Evolutionary conservation across 2,797 vertebrate genomes (phyloP).

Genomic region (Pseudotriccus pelzelni): DNA sequence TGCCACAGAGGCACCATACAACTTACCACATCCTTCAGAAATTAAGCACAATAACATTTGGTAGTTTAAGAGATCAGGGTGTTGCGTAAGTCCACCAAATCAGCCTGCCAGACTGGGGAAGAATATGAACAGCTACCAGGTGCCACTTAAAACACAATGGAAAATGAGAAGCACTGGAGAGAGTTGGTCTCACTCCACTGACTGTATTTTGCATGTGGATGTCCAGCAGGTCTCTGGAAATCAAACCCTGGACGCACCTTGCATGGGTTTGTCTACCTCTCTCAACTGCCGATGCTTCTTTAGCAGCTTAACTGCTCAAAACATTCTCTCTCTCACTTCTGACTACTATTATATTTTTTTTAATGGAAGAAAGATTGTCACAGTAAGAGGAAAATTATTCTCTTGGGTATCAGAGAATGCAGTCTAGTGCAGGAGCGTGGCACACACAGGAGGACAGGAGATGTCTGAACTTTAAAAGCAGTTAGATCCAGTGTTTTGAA

Average conservation of each 20-base stretch:
- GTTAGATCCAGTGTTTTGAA: background rate
- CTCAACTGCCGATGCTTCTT: background rate
- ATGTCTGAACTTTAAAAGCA: background rate
- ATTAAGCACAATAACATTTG: background rate
- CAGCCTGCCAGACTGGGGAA: background rate
- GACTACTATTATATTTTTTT: background rate
- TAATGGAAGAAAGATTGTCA: background rate
- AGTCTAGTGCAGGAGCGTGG: background rate
- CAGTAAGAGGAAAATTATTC: background rate
- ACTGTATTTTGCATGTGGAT: rapidly evolving
- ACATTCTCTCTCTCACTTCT: background rate
- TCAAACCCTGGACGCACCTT: background rate
- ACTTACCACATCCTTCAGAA: background rate
- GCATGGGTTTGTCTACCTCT: background rate
- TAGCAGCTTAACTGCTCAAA: background rate
- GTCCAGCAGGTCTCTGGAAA: background rate
- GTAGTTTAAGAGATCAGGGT: background rate
- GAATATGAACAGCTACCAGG: rapidly evolving
- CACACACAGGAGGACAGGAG: background rate
- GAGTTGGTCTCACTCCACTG: background rate
- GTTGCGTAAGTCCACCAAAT: background rate
- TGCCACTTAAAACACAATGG: background rate
- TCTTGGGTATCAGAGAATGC: background rate
- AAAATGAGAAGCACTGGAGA: background rate
- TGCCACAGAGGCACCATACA: background rate